Percentiles rank a stretch among this genome's conserved stretches.
Evolutionary conservation across 2,888 invertebrate genomes (phyloP).

Genomic region (Cryptus armator): DNA sequence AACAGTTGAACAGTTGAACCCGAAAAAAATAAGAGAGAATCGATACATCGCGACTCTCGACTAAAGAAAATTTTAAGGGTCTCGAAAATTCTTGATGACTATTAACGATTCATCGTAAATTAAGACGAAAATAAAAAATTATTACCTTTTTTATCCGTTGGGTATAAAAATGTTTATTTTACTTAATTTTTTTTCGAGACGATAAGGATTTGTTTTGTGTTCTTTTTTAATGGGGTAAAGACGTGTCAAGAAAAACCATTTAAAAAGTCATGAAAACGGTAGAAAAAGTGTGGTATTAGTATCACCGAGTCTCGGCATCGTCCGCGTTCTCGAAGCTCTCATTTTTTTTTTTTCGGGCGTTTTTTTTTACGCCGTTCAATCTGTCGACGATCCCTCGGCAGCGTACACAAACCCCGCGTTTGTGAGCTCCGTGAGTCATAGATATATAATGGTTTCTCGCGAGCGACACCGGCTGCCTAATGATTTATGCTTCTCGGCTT

Average conservation of each 20-base stretch:
- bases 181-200: no score
- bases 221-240: background rate
- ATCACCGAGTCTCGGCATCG: constrained; percentile 12
- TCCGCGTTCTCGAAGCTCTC: constrained; percentile 39
- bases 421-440: constrained; percentile 78
- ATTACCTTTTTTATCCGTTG: no score
- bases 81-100: background rate
- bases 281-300: constrained; percentile 3
- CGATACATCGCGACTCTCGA: constrained; percentile 18
- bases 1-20: background rate
- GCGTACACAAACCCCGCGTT: constrained; percentile 53
- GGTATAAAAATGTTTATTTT: no score
- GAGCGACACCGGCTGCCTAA: constrained; percentile 72
- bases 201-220: no score
- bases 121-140: no score
- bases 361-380: constrained; percentile 52
- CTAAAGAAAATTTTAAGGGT: background rate
- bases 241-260: background rate
- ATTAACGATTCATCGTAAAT: no score
- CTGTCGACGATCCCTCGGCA: constrained; percentile 61
- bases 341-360: constrained; percentile 46
- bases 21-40: constrained; percentile 2
- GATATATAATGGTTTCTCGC: constrained; percentile 81
- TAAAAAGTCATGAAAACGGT: background rate
- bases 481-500: constrained; percentile 82